Evolutionary conservation across 2,888 invertebrate species (phyloP), one percentile per base, ranked within the genome.

Genomic region (Yponomeuta sedellus): DNA sequence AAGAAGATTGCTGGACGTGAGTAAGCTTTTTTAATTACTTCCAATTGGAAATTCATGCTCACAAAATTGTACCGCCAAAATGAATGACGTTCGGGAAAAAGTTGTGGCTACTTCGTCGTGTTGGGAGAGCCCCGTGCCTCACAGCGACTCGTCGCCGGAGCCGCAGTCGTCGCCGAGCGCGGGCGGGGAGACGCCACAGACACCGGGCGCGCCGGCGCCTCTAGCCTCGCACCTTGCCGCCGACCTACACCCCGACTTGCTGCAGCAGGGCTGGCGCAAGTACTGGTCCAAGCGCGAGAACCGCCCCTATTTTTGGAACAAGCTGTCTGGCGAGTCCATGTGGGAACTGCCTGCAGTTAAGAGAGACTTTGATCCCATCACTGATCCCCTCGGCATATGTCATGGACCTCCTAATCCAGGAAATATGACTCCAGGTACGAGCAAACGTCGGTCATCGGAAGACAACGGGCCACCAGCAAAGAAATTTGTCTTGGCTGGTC

Each of bases 201-300:
- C 93, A 10, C 93, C 93, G 11, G 93, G 93, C 66, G 88, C 92
- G 59, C 93, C 93, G n/a, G 92, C 85, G 61, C 91, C 87, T 2
- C 77, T 90, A 28, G 88, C 90, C 6, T 87, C 86, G 39, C 89
- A 90, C 71, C 81, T 89, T 57, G 87, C 88, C 58, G 87, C 88
- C 6, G 92, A 91, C 57, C 75, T 91, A 66, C 92, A 91, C 70
- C 91, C 92, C 58, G 92, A 92, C 74, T 78, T 92, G 40, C 72
- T 93, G 10, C 96, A 96, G 78, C 97, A 97, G 79, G 99, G 98
- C 6, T 99, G 99, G 99, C 94, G 98, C 69, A 97, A 97, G 77
- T 98, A 97, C 84, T 99, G 98, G 98, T 98, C 98, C 22, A 97
- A 97, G 79, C 92, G 98, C 66, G 98, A 99, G 85, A 97, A 96